Base-by-base conservation (phyloP, 1,140 invertebrate genomes). In the Latrodectus geometricus region DNA sequence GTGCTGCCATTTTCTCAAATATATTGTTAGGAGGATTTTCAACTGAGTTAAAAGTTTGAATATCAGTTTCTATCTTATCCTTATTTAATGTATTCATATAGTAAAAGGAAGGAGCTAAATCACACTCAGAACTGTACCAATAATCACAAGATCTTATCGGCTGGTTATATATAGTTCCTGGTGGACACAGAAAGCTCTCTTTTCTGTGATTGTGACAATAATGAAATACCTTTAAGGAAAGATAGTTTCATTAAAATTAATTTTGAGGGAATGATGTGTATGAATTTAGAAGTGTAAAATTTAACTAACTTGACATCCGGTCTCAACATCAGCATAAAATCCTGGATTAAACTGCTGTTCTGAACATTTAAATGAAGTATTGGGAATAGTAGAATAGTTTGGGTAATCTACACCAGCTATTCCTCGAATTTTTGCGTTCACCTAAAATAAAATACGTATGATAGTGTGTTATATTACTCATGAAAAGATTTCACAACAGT, bases 91-190 rank as follows among this genome's bases (percentile, higher is more conserved):
- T 21, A 68, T 85, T 80, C 14, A 74, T 49, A 52, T 74, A 9
- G 23, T 79, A 65, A 52, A 50, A 80, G 1, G 52, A 65, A 12
- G 76, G 54, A 20, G 81, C 65, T 14, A 9, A 8, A 49, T 52
- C 54, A 23, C 85, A 88, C 1, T 88, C 74, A 4, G 75, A 88
- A 52, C 83, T 88, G 15, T 88, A 84, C 86, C 88, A 89, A 9
- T 75, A 88, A 90, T 97, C 96, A 88, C 96, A 97, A 0, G 96
- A 96, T 0, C 96, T 91, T 0, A 93, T 94, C 66, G 95, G 95
- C 92, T 97, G 96, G 90, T 95, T 96, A 91, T 97, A 97, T 89
- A 97, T 95, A 4, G 96, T 97, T 50, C 96, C 96, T 89, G 97
- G 96, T 11, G 96, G 96, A 89, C 96, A 97, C 3, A 97, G 91